phyloP scores from a whole-genome alignment of 64 coral and sea anemone genomes.

The Actinia tenebrosa region DNA sequence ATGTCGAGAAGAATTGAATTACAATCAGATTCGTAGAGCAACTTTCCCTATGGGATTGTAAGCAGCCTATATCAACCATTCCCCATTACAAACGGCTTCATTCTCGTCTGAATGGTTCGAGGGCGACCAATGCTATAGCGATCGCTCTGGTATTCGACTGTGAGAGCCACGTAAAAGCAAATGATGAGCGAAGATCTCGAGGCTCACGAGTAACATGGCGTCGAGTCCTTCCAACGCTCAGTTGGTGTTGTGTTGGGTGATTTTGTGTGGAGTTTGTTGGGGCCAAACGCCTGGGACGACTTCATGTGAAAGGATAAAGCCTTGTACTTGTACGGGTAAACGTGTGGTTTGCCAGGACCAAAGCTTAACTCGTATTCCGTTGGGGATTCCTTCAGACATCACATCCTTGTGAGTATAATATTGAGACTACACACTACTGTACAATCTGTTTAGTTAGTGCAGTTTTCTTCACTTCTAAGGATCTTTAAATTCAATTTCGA shows the following conservation, averaged over 20 bases:
- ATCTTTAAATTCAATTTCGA: constrained; percentile 3
- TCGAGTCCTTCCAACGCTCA: constrained; percentile 27
- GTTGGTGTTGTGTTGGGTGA: constrained; percentile 31
- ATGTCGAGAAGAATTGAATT: constrained; percentile 62
- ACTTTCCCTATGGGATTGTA: constrained; percentile 15
- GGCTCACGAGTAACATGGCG: constrained; percentile 25
- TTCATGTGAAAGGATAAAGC: constrained; percentile 35
- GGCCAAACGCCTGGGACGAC: constrained; percentile 20
- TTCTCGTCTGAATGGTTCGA: neutral
- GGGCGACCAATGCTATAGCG: neutral
- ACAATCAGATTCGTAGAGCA: constrained; percentile 28
- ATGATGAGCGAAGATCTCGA: neutral
- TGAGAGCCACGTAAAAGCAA: neutral
- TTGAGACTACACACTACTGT: neutral
- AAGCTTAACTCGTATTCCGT: constrained; percentile 17
- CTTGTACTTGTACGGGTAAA: constrained; percentile 35
- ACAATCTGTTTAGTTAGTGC: neutral
- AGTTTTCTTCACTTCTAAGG: constrained; percentile 4
- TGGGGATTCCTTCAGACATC: constrained; percentile 48
- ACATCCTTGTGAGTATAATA: constrained; percentile 49
- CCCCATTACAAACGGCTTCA: neutral
- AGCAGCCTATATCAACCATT: constrained; percentile 14
- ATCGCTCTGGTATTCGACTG: neutral
- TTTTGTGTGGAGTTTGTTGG: constrained; percentile 27
- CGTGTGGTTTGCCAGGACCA: constrained; percentile 33